Conservation (phyloP, 2,888 invertebrate genomes). For the Punctoribates punctum region DNA sequence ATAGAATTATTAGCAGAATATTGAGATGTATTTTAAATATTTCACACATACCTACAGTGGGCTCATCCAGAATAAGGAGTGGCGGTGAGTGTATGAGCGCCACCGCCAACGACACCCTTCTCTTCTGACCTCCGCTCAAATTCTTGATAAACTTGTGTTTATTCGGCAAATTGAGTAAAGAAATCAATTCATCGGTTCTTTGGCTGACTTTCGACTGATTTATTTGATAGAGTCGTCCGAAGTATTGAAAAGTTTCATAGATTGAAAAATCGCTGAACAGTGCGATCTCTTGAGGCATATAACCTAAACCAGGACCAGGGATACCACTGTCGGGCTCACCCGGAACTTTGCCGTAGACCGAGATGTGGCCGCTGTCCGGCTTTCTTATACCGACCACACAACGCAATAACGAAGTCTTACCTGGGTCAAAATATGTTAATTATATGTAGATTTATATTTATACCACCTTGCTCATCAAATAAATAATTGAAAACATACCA, state of each 20-base stretch:
- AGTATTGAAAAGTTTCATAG: slow-evolving; percentile 54
- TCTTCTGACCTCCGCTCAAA: slow-evolving; percentile 48
- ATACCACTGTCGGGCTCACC: slow-evolving; percentile 82
- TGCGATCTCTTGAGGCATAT: slow-evolving; percentile 73
- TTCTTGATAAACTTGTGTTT: slow-evolving; percentile 50
- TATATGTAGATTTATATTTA: too few relatives aligned
- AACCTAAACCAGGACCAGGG: slow-evolving; percentile 90
- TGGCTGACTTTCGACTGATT: slow-evolving; percentile 43
- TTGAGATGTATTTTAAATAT: too few relatives aligned
- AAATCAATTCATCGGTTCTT: slow-evolving; percentile 53
- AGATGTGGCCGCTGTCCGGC: slow-evolving; percentile 79
- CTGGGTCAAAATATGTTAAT: too few relatives aligned
- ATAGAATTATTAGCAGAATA: too few relatives aligned
- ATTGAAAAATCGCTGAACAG: slow-evolving; percentile 52
- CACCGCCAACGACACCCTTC: slow-evolving; percentile 37
- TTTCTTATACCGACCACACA: slow-evolving; percentile 84
- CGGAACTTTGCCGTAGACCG: slow-evolving; percentile 83
- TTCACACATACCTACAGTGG: slow-evolving; percentile 33
- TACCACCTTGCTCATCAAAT: neutral
- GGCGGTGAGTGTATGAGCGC: slow-evolving; percentile 41
- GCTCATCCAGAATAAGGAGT: slow-evolving; percentile 38
- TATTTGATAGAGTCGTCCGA: slow-evolving; percentile 54
- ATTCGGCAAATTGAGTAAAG: slow-evolving; percentile 54
- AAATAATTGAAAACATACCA: slow-evolving; percentile 6
- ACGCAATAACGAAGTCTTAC: slow-evolving; percentile 88